Evolutionary conservation across 2,797 vertebrate genomes (phyloP), one percentile per base, ranked within the genome.

Genomic region (Syngnathus rostellatus): DNA sequence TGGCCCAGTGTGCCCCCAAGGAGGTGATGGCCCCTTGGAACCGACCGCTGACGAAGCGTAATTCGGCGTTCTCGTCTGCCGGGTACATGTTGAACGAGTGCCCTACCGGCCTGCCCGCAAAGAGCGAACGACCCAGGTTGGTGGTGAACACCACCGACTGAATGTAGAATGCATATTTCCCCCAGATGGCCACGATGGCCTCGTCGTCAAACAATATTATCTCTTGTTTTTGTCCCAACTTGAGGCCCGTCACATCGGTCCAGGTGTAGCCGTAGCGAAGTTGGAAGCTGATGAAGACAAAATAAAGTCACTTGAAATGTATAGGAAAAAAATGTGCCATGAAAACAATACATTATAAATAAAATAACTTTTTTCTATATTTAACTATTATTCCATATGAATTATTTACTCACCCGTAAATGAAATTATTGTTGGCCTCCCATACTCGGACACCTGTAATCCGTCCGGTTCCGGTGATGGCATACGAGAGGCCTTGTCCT

Each of bases 21-120:
- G 77, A 10, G 17, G 72, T 77, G 37, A 82, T 39, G 4, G 7
- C 61, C 10, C 63, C 46, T 0, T 55, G 25, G 2, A 11, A 0
- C 0, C 63, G 19, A 0, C 77, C 76, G 1, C 72, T 81, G 53
- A 86, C 6, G 60, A 78, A 63, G 39, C 64, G 37, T 23, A 86
- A 79, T 75, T 86, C 79, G 0, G 63, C 73, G 2, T 55, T 11
- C 0, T 0, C 1, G 64, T 62, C 21, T 1, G 0, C 2, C 0
- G 75, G 53, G 14, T 78, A 83, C 80, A 81, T 73, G 74, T 84
- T 82, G 68, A 81, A 86, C 25, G 75, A 72, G 0, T 1, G 0
- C 4, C 76, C 77, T 0, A 2, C 0, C 0, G 73, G 67, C 59
- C 66, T 57, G 1, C 84, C 84, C 0, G 39, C 73, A 0, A 0